Conservation (phyloP, 2,888 invertebrate species). For the Lypha dubia region DNA sequence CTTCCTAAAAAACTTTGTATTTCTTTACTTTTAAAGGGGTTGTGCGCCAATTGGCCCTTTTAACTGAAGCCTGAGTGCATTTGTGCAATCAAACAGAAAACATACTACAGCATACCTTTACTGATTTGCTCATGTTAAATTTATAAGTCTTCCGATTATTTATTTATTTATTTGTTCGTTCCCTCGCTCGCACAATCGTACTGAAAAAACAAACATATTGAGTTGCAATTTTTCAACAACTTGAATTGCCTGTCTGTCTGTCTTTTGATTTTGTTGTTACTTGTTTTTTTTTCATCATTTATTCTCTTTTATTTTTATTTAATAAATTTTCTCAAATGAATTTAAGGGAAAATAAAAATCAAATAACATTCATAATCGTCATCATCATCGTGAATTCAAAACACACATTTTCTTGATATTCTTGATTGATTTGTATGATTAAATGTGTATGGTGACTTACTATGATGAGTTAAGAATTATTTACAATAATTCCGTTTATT, state of each 20-base stretch:
- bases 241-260: slow-evolving; percentile 34
- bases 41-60: no score
- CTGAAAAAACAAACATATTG: slow-evolving; percentile 27
- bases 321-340: slow-evolving; percentile 59
- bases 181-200: background rate
- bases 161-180: background rate
- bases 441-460: slow-evolving; percentile 8
- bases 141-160: slow-evolving; percentile 59
- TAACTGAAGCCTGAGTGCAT: background rate
- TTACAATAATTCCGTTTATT: background rate
- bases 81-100: slow-evolving; percentile 43
- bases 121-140: slow-evolving; percentile 70
- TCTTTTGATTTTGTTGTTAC: slow-evolving; percentile 23
- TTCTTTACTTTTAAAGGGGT: no score
- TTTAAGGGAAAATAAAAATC: slow-evolving; percentile 30
- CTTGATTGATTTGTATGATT: slow-evolving; percentile 28
- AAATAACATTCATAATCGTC: slow-evolving; percentile 36
- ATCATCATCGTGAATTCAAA: slow-evolving; percentile 2
- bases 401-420: background rate
- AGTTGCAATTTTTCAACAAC: slow-evolving; percentile 2
- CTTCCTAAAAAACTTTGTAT: no score
- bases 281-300: background rate
- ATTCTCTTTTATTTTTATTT: slow-evolving; percentile 54
- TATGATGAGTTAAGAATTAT: slow-evolving; percentile 15
- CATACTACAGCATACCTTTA: slow-evolving; percentile 27